Conservation (phyloP, 2,888 invertebrate genomes). For the Fabriciana adippe region DNA sequence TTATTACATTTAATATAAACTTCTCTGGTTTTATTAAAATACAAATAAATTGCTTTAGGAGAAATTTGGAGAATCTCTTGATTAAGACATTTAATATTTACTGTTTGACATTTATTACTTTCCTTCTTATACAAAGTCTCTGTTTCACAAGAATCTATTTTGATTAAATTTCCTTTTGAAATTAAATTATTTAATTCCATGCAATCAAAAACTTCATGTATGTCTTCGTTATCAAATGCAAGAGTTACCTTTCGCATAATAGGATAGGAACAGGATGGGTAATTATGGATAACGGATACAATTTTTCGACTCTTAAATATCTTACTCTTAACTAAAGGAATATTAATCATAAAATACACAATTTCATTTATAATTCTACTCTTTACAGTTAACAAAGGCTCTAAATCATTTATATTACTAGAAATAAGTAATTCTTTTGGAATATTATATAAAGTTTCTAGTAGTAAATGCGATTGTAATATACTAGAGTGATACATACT, state of each 20-base stretch:
- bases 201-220: too few species aligned
- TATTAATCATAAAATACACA: slow-evolving; percentile 26
- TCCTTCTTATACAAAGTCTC: too few species aligned
- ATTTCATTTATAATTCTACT: slow-evolving; percentile 19
- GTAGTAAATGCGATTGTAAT: neutral
- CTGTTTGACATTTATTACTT: too few species aligned
- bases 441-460: neutral
- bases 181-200: neutral
- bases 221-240: neutral
- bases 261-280: neutral
- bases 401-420: neutral
- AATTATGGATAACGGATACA: neutral
- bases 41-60: too few species aligned
- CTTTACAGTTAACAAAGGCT: neutral
- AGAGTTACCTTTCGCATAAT: neutral
- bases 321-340: neutral
- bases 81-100: too few species aligned
- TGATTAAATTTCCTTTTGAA: neutral
- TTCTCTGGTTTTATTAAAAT: too few species aligned
- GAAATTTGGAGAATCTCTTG: too few species aligned
- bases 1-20: too few species aligned
- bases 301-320: neutral
- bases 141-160: neutral
- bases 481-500: neutral
- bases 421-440: neutral